Conservation (phyloP, 2,797 vertebrate genomes). For the Heliangelus exortis region DNA sequence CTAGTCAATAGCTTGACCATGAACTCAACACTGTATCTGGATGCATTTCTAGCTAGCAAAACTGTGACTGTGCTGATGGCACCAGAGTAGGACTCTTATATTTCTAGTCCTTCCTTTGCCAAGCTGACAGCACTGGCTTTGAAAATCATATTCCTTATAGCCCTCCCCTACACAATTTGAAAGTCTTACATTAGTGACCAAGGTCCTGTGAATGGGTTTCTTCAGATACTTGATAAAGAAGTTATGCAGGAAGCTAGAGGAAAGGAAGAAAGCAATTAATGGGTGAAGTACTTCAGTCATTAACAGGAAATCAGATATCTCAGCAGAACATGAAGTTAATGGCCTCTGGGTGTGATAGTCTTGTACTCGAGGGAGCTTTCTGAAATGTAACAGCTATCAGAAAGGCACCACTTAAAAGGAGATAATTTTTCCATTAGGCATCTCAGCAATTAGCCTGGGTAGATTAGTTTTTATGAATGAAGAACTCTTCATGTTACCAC, state of each 20-base stretch:
- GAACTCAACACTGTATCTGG: not conserved
- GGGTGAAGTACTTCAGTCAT: not conserved
- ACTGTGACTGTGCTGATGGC: not conserved
- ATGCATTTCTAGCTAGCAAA: not conserved
- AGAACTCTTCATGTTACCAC: not conserved
- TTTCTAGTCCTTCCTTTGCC: not conserved
- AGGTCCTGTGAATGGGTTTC: conserved; percentile 70
- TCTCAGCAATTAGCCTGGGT: not conserved
- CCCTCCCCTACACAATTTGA: not conserved
- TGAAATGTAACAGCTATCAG: not conserved
- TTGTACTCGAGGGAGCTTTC: not conserved
- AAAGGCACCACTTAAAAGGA: not conserved
- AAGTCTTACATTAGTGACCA: conserved; percentile 75
- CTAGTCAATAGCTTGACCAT: not conserved
- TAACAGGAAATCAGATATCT: not conserved
- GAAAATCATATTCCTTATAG: not conserved
- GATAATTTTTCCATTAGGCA: not conserved
- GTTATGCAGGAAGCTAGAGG: conserved; percentile 71
- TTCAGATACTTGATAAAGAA: conserved; percentile 75
- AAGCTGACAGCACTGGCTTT: not conserved
- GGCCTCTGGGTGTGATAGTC: not conserved
- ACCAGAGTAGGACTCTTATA: not conserved
- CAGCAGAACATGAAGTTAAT: not conserved
- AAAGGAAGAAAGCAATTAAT: not conserved
- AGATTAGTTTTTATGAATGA: not conserved